Evolutionary conservation across 2,797 vertebrate genomes (phyloP), one percentile per base, ranked within the genome.

Genomic region (Cynodonichthys magdalenae): DNA sequence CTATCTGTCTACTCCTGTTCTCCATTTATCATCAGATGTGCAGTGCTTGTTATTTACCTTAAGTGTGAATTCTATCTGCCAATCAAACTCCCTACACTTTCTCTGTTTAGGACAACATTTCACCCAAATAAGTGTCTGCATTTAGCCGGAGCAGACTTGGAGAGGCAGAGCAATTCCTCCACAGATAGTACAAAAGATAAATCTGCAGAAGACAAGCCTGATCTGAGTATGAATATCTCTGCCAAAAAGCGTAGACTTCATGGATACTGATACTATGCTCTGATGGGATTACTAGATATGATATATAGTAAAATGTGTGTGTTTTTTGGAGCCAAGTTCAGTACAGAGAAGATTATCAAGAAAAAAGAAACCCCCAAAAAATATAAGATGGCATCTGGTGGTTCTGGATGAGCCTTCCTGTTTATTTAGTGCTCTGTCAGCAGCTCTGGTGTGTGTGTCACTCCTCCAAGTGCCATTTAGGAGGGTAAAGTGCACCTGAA

Each of bases 291-390:
- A 83, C 68, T 74, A 69, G 66, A 57, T 54, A 63, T 28, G 63
- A 83, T 77, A 76, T 19, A 66, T 79, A 2, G 70, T 59, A 79
- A 75, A 79, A 79, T 80, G 70, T 77, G 57, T 55, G 59, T 8
- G 1, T 6, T 50, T 1, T 44, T 76, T 77, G 68, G 71, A 76
- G 68, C 53, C 29, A 12, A 1, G 47, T 5, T 34, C 71, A 42
- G 62, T 70, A 78, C 73, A 80, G 75, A 81, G 69, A 59, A 80
- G 81, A 85, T 85, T 81, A 84, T 51, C 52, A 63, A 39, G 49
- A 15, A 52, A 79, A 82, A 79, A 82, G 74, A 11, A 12, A 36
- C 8, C 10, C 10, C 9, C 34, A 39, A 39, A 39, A 39, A 39
- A 66, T 20, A 53, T 50, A 56, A 0, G 58, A 72, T 81, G 59